Evolutionary conservation across 2,797 vertebrate species (phyloP), one percentile per base, ranked within the genome.

Genomic region (Acipenser ruthenus): DNA sequence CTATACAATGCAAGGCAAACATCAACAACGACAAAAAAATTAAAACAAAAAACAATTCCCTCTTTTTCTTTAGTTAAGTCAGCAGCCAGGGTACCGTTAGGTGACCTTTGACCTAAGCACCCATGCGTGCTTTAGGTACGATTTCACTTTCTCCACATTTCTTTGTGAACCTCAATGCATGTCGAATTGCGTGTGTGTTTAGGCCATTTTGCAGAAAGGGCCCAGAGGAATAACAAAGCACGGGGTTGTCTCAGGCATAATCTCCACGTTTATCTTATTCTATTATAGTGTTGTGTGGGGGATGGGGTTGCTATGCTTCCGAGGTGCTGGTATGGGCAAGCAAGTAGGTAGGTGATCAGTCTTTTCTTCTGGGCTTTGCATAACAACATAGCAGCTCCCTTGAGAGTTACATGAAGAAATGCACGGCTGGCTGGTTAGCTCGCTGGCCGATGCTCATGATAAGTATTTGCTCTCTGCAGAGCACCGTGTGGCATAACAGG

Each of bases 131-230:
- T 77, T 82, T 74, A 79, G 86, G 87, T 91, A 91, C 93, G 89
- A 93, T 92, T 95, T 93, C 87, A 91, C 93, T 91, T 88, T 90
- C 89, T 90, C 87, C 83, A 75, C 58, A 65, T 82, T 49, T 80
- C 84, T 91, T 92, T 94, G 90, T 92, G 81, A 80, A 74, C 74
- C 81, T 83, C 85, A 91, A 89, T 92, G 87, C 91, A 87, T 92
- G 90, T 94, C 90, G 90, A 91, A 91, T 94, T 89, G 91, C 86
- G 90, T 93, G 88, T 91, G 87, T 90, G 87, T 92, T 87, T 90
- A 89, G 89, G 84, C 87, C 83, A 85, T 87, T 87, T 87, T 86
- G 88, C 79, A 91, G 85, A 87, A 84, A 81, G 77, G 84, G 80
- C 73, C 80, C 78, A 76, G 74, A 83, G 74, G 67, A 74, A 83